Base-by-base conservation (phyloP, 2,113 vertebrate genomes). In the Peucedramus taeniatus region DNA sequence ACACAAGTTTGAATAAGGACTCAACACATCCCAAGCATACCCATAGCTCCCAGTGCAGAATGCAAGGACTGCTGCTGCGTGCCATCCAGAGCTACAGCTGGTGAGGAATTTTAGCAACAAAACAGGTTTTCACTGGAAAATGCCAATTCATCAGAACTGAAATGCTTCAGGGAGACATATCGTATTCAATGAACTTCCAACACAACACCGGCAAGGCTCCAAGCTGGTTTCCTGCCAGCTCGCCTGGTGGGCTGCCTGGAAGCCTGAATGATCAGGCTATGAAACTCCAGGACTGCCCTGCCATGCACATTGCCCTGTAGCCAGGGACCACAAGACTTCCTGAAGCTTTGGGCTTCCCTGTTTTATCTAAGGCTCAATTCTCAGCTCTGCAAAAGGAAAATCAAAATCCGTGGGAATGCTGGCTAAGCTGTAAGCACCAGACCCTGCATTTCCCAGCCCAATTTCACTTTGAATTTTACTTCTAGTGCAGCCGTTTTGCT, bases 41-140 rank as follows among this genome's bases (percentile, higher is more conserved):
- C 35, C 47, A 42, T 5, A 28, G 45, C 70, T 85, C 66, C 33
- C 74, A 84, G n/a, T 8, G 33, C 39, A 83, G 60, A 53, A 20
- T 35, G 64, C 39, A 71, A 95, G 57, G 81, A 84, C 35, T 40
- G 50, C 78, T 54, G 49, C 75, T 77, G 78, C 6, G 2, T 90
- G 50, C 64, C 63, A 87, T 57, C 53, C 60, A 79, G 35, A 11
- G 37, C 42, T 72, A 75, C 35, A 94, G 87, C 80, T 89, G 65
- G 70, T 37, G 83, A 93, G 94, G 69, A 94, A 82, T 68, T 92
- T 92, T 9, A 87, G 80, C 87, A 91, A 94, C 83, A 79, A 79
- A 95, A 95, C 89, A 93, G 93, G 93, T 94, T 96, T 91, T 87
- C 93, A 82, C 57, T 87, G 89, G 65, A 96, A 97, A 97, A 94